These are phyloP conservation scores for Drosophila teissieri DNA, from an alignment of 1,140 invertebrate genomes.

Conservation along the genomic window DNA sequence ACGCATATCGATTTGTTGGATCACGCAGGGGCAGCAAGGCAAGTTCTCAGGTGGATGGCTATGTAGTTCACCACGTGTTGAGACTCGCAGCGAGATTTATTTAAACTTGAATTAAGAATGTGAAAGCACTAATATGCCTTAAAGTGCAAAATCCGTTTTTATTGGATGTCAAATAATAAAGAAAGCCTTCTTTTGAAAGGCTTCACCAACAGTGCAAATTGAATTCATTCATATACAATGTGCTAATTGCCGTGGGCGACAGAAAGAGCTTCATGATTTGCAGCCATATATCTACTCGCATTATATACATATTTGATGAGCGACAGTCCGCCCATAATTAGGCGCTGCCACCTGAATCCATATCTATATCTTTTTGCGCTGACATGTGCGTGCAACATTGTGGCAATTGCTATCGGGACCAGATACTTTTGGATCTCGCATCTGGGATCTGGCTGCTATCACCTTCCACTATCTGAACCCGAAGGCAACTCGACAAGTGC, in stretches of 20 bases:
- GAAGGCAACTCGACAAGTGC: slow-evolving; percentile 44
- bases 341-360: slow-evolving; percentile 24
- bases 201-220: background rate
- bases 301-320: slow-evolving; percentile 69
- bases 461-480: slow-evolving; percentile 49
- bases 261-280: slow-evolving; percentile 53
- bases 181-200: no score
- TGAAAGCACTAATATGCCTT: background rate
- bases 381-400: slow-evolving; percentile 56
- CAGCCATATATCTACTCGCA: slow-evolving; percentile 58
- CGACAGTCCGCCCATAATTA: slow-evolving; percentile 76
- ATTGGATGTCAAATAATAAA: no score
- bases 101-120: background rate
- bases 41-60: slow-evolving; percentile 28
- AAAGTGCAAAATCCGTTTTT: no score
- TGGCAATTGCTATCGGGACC: slow-evolving; percentile 42
- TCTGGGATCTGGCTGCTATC: slow-evolving; percentile 46
- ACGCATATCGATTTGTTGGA: slow-evolving; percentile 67
- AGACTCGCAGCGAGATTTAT: no score
- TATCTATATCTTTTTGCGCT: background rate
- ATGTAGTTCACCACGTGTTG: slow-evolving; percentile 61
- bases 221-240: slow-evolving; percentile 56
- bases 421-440: slow-evolving; percentile 44
- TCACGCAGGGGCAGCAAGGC: background rate
- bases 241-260: slow-evolving; percentile 49